These are phyloP conservation scores for Trilocha varians DNA, from an alignment of 2,888 invertebrate genomes.

Conservation along the genomic window DNA sequence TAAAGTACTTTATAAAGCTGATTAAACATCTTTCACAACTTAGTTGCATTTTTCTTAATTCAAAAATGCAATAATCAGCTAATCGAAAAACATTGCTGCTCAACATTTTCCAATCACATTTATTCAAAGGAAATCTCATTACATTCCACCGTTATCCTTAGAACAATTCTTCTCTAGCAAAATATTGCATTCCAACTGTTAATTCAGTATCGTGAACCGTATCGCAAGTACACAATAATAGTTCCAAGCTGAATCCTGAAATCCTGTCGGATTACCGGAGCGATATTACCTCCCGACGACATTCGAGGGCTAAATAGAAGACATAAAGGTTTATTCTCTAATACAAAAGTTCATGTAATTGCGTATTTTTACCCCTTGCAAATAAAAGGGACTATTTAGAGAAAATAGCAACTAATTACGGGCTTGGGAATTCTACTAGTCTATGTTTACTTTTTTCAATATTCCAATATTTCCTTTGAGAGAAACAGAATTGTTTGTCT, in stretches of 20 bases:
- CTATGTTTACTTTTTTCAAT: no score
- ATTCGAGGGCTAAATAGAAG: conserved; percentile 7
- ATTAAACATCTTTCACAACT: no score
- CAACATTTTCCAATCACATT: no score
- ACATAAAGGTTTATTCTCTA: conserved; percentile 39
- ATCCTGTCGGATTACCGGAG: conserved; percentile 45
- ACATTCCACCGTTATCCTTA: conserved; percentile 14
- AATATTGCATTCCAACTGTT: conserved; percentile 52
- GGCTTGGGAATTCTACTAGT: no score
- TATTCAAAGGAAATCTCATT: no score
- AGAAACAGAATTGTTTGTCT: no score
- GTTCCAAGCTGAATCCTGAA: conserved; percentile 26
- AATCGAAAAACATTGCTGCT: no score
- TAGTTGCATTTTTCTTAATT: no score
- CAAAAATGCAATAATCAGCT: no score
- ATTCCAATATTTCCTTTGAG: no score
- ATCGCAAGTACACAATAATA: conserved; percentile 44
- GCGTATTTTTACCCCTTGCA: conserved; percentile 18
- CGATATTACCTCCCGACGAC: conserved; percentile 36
- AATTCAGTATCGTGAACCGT: conserved; percentile 39
- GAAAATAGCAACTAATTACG: neutral
- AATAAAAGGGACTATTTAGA: neutral
- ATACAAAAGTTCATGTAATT: conserved; percentile 41
- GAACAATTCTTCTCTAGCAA: conserved; percentile 31
- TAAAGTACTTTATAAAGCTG: no score